A percentile compares a stretch with the other conserved stretches of the same genome.
phyloP scores from a whole-genome alignment of 2,888 invertebrate species.

The Merodon equestris region DNA sequence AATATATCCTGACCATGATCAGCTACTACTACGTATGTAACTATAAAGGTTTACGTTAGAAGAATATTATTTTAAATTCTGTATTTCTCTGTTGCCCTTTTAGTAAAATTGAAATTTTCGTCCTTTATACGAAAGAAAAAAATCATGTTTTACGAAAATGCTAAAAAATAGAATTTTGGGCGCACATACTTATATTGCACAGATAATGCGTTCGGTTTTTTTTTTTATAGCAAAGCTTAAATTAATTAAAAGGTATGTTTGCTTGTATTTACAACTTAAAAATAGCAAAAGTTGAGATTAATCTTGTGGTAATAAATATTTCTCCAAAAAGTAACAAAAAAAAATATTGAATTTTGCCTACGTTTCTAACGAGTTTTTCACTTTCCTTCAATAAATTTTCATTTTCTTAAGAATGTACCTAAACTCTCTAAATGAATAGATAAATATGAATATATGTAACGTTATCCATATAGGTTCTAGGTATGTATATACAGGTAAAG shows the following conservation, averaged over 20 bases:
- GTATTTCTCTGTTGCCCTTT: too few species aligned
- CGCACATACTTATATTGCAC: slow-evolving; percentile 64
- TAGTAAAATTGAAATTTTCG: too few species aligned
- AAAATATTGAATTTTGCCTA: slow-evolving; percentile 37
- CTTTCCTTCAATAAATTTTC: too few species aligned
- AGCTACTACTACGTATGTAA: too few species aligned
- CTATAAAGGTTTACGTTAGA: too few species aligned
- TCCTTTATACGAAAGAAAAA: neutral
- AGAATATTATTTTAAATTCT: slow-evolving; percentile 3
- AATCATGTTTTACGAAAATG: neutral
- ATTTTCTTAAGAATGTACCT: too few species aligned
- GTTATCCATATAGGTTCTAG: too few species aligned
- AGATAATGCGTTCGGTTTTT: slow-evolving; percentile 40
- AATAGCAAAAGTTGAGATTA: slow-evolving; percentile 36
- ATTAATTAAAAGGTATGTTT: neutral
- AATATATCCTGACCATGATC: slow-evolving; percentile 18
- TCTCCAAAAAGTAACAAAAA: slow-evolving; percentile 33
- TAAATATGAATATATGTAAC: slow-evolving; percentile 32
- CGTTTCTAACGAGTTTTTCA: slow-evolving; percentile 46
- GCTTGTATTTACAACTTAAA: slow-evolving; percentile 55
- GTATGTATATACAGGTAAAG: slow-evolving; percentile 59
- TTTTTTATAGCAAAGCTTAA: slow-evolving; percentile 41
- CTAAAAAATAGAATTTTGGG: slow-evolving; percentile 41
- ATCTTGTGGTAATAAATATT: slow-evolving; percentile 60
- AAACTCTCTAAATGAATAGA: too few species aligned